phyloP scores from a whole-genome alignment of 2,888 invertebrate genomes.

The Drosophila mettleri region DNA sequence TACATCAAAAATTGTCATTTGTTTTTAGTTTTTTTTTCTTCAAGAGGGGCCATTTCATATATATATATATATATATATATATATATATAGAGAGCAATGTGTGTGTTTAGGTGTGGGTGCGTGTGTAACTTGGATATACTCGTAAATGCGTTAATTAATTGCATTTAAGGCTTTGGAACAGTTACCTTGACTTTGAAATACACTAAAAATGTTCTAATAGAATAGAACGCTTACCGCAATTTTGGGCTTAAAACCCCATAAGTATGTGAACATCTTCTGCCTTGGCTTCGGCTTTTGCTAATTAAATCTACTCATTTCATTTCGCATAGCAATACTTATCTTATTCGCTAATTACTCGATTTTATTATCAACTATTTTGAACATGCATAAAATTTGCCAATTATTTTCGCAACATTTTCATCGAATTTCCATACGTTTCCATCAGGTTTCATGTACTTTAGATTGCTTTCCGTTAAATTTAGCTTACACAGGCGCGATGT shows the following conservation, averaged over 20 bases:
- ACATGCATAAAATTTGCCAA: conserved; percentile 28
- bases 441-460: conserved; percentile 40
- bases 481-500: conserved; percentile 48
- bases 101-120: neutral
- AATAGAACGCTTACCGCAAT: conserved; percentile 34
- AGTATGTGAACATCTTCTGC: conserved; percentile 21
- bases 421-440: neutral
- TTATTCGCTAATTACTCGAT: conserved; percentile 9
- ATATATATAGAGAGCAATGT: conserved; percentile 14
- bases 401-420: neutral
- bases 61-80: conserved; percentile 3
- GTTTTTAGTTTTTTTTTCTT: conserved; percentile 31
- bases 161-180: conserved; percentile 64
- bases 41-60: conserved; percentile 28
- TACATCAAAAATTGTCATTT: conserved; percentile 64
- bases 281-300: neutral
- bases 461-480: conserved; percentile 69
- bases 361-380: conserved; percentile 4
- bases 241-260: conserved; percentile 31
- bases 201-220: conserved; percentile 28
- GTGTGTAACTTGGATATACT: conserved; percentile 46
- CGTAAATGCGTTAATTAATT: conserved; percentile 60
- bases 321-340: conserved; percentile 14
- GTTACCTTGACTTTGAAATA: conserved; percentile 50
- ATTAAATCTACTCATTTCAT: conserved; percentile 28